These are phyloP conservation scores for Nibea albiflora DNA, from an alignment of 2,113 vertebrate genomes.

Conservation along the genomic window DNA sequence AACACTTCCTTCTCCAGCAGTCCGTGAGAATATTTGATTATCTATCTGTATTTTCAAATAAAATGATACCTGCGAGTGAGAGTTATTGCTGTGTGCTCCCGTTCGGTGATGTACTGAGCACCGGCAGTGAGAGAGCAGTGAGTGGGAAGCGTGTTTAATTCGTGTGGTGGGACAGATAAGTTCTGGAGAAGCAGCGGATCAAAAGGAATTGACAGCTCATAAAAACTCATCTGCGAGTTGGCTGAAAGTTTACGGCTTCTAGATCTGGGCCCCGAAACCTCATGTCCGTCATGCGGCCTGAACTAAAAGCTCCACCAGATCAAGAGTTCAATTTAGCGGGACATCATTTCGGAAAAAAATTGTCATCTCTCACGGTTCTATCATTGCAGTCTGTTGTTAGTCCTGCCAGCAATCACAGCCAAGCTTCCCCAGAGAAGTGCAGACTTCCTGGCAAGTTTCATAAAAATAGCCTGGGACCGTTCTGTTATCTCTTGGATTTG, in stretches of 20 bases:
- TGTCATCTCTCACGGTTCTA: slow-evolving; percentile 20
- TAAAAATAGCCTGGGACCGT: slow-evolving; percentile 37
- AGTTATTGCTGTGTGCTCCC: slow-evolving; percentile 12
- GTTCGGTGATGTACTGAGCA: neutral
- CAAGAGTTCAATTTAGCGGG: slow-evolving; percentile 42
- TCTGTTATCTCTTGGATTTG: slow-evolving; percentile 54
- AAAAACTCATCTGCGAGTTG: slow-evolving; percentile 24
- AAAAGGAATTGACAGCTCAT: slow-evolving; percentile 42
- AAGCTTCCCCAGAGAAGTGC: slow-evolving; percentile 38
- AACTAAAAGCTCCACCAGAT: slow-evolving; percentile 26
- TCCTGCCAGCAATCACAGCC: slow-evolving; percentile 38
- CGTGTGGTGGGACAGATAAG: slow-evolving; percentile 29
- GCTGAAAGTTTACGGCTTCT: neutral
- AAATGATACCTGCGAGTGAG: slow-evolving; percentile 14
- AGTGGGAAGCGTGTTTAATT: slow-evolving; percentile 24
- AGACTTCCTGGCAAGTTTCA: slow-evolving; percentile 43
- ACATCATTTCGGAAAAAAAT: slow-evolving; percentile 10
- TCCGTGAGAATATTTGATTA: slow-evolving; percentile 34
- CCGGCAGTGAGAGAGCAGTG: neutral
- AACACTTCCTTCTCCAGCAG: slow-evolving; percentile 40
- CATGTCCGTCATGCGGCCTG: neutral
- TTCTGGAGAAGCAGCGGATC: slow-evolving; percentile 36
- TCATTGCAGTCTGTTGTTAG: slow-evolving; percentile 34
- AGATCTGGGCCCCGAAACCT: slow-evolving; percentile 7
- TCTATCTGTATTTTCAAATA: slow-evolving; percentile 31